A percentile compares a stretch with the other conserved stretches of the same genome.
phyloP scores from a whole-genome alignment of 2,888 invertebrate genomes.

The Chrysolina oricalcia region DNA sequence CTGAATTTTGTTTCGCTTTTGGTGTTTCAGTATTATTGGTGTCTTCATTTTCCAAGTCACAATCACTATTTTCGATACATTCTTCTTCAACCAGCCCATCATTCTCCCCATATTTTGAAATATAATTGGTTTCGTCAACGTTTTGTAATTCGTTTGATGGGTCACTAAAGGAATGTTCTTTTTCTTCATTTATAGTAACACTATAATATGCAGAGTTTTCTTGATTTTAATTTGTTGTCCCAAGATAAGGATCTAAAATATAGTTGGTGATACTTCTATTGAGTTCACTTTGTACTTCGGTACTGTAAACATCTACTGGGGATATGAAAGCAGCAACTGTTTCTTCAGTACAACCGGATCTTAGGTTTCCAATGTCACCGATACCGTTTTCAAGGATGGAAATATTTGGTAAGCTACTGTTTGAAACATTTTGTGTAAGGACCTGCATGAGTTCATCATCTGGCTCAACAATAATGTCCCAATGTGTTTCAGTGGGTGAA shows the following conservation, averaged over 20 bases:
- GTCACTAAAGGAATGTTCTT: background rate
- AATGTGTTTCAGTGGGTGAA: background rate
- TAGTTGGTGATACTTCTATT: background rate
- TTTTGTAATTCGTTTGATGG: background rate
- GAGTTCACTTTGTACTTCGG: background rate
- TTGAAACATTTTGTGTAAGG: background rate
- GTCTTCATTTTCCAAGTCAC: background rate
- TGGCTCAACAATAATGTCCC: background rate
- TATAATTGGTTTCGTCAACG: background rate
- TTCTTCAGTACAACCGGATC: background rate
- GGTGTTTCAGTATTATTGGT: background rate
- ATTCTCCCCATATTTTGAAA: background rate
- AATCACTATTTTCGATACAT: background rate
- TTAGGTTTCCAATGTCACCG: background rate
- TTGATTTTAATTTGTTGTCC: background rate
- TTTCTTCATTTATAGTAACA: background rate
- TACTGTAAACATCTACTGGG: background rate
- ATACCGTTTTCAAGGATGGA: background rate
- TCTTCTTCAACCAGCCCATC: background rate
- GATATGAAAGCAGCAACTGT: background rate
- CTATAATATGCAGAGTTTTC: too few relatives aligned
- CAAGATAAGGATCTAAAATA: background rate
- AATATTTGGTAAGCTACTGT: background rate
- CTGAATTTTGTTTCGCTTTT: background rate
- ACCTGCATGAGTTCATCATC: slow-evolving; percentile 5